phyloP scores from a whole-genome alignment of 2,113 vertebrate species.

The Trichechus manatus region DNA sequence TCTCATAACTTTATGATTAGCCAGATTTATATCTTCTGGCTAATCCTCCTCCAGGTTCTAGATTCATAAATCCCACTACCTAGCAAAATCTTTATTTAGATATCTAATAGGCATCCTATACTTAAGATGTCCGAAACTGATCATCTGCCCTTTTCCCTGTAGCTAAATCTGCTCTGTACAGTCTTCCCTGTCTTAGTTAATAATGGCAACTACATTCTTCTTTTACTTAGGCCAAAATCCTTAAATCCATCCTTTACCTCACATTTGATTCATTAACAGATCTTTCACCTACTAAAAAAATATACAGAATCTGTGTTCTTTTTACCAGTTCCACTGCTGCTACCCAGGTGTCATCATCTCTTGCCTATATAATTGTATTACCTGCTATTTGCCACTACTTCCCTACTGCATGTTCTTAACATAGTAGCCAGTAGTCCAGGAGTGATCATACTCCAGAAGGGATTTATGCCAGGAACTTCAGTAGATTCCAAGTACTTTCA shows the following conservation, averaged over 20 bases:
- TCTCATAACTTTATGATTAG: background rate
- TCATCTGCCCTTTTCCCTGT: background rate
- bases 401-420: background rate
- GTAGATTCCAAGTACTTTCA: background rate
- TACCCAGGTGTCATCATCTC: background rate
- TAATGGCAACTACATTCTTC: background rate
- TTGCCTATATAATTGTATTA: background rate
- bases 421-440: background rate
- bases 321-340: background rate
- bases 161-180: background rate
- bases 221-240: constrained; percentile 19
- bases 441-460: background rate
- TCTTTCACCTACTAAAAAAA: background rate
- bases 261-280: background rate
- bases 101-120: background rate
- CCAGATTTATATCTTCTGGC: background rate
- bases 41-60: background rate
- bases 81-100: background rate
- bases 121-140: background rate
- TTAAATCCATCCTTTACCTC: background rate
- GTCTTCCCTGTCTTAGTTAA: background rate
- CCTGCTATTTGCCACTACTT: background rate
- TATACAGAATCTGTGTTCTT: background rate
- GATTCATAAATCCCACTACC: background rate
- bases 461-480: background rate